Evolutionary conservation across 2,113 vertebrate genomes (phyloP), one percentile per base, ranked within the genome.

Genomic region (Scomber colias): DNA sequence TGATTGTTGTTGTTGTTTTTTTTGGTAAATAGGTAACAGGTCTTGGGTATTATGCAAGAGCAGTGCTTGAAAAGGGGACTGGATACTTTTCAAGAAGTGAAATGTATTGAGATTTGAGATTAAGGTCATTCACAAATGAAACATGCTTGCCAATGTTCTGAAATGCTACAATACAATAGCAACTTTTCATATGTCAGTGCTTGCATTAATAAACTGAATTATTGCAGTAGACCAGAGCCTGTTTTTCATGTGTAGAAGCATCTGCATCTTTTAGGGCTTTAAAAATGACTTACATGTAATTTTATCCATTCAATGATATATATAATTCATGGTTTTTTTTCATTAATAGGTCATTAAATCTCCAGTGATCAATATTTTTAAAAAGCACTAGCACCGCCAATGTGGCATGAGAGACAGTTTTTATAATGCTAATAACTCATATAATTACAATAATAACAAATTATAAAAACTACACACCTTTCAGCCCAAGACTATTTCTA

Each of bases 51-150:
- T 77, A 67, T 72, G 40, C 21, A 61, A 76, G 57, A 69, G 21
- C 5, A 13, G 12, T 49, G 16, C 19, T 73, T 66, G 57, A 77
- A 50, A 15, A 64, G 11, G 16, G 46, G 35, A 40, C 17, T 46
- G 40, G 17, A 75, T 64, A 64, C 14, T 21, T 72, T 71, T 30
- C 35, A 48, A 35, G 35, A 35, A 14, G 6, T 59, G 24, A 64
- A 65, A 78, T 60, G 19, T 44, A 66, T 67, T 74, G 44, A 71
- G 50, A 78, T 66, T 65, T 44, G 61, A 46, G 17, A n/a, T 45
- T 60, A 3, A 64, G 21, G 19, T 69, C 9, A 15, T 11, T 62
- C 49, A 56, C n/a, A 51, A 72, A 44, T 57, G 14, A 56, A 75
- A 45, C 17, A 53, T 44, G 46, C 17, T n/a, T 12, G 14, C 3